phyloP scores from a whole-genome alignment of 1,140 invertebrate species.

The Ditylenchus dipsaci region DNA sequence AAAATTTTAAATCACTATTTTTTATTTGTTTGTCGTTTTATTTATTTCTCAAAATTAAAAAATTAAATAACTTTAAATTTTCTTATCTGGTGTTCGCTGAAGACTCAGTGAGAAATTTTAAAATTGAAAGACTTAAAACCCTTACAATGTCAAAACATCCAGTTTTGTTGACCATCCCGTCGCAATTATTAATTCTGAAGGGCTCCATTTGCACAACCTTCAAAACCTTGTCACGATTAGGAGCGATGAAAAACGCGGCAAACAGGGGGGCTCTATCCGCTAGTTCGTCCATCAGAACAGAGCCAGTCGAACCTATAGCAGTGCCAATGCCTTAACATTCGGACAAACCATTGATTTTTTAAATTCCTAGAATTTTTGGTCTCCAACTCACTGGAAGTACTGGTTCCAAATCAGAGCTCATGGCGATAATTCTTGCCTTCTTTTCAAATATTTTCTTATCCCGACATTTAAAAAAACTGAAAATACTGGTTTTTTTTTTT shows the following conservation, averaged over 20 bases:
- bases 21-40: no score
- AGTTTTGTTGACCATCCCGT: constrained; percentile 48
- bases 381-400: background rate
- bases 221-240: constrained; percentile 55
- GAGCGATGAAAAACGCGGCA: constrained; percentile 53
- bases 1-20: background rate
- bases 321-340: constrained; percentile 48
- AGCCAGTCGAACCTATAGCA: constrained; percentile 40
- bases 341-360: no score
- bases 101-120: no score
- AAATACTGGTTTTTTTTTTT: no score
- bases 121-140: no score
- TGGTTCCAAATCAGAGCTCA: background rate
- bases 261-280: constrained; percentile 46
- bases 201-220: constrained; percentile 55
- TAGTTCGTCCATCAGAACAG: constrained; percentile 53
- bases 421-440: background rate
- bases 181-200: constrained; percentile 44
- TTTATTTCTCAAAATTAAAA: no score
- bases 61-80: no score
- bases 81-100: no score
- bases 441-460: no score
- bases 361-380: background rate
- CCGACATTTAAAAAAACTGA: no score
- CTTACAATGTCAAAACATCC: constrained; percentile 55